These are phyloP conservation scores for Pseudanteris insignis DNA, from an alignment of 2,888 invertebrate species.

Conservation along the genomic window DNA sequence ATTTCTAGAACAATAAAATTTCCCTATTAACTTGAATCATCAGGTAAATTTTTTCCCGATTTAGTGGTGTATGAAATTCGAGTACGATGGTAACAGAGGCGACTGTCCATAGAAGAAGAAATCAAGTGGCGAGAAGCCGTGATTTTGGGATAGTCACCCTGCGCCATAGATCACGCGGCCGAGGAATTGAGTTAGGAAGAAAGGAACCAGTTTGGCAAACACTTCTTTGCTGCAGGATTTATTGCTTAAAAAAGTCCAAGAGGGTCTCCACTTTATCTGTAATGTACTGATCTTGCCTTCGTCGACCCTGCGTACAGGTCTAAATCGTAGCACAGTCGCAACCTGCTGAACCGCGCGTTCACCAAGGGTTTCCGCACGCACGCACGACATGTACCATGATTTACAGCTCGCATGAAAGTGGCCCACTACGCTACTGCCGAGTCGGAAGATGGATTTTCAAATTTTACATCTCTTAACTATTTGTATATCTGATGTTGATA, in stretches of 20 bases:
- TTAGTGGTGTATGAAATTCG: no score
- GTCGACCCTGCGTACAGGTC: constrained; percentile 49
- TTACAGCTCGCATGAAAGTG: constrained; percentile 52
- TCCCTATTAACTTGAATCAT: no score
- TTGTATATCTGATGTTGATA: constrained; percentile 37
- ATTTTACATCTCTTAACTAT: constrained; percentile 32
- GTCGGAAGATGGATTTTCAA: constrained; percentile 24
- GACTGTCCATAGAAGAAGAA: constrained; percentile 49
- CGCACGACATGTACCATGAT: constrained; percentile 55
- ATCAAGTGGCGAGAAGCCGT: constrained; percentile 56
- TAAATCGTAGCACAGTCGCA: constrained; percentile 49
- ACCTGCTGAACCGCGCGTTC: constrained; percentile 49
- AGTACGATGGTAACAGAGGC: constrained; percentile 11
- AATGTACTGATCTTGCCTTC: constrained; percentile 66
- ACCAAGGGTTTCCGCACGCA: constrained; percentile 48
- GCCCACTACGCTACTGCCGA: constrained; percentile 22
- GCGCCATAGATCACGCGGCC: constrained; percentile 63
- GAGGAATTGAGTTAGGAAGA: constrained; percentile 67
- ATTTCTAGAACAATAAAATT: no score
- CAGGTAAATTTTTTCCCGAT: no score
- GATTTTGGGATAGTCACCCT: constrained; percentile 56
- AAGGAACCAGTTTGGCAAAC: constrained; percentile 67
- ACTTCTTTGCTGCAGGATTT: constrained; percentile 62
- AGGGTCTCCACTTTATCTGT: constrained; percentile 64
- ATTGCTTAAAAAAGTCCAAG: constrained; percentile 66